phyloP scores from a whole-genome alignment of 1,140 invertebrate species.

The Contarinia nasturtii region DNA sequence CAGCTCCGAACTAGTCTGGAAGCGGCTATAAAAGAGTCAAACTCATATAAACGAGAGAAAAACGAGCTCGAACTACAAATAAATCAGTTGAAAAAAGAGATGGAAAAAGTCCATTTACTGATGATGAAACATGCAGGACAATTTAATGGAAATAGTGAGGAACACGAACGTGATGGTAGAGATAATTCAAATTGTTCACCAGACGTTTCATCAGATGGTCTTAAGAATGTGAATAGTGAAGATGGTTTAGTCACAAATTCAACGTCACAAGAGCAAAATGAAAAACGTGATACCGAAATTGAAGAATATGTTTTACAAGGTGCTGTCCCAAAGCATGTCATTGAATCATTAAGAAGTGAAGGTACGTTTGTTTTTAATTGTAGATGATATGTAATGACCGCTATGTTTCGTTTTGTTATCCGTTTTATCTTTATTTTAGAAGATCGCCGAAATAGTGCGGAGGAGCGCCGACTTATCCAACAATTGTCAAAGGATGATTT shows the following conservation, averaged over 20 bases:
- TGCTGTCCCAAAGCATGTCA: constrained; percentile 26
- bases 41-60: constrained; percentile 54
- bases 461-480: constrained; percentile 22
- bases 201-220: constrained; percentile 22
- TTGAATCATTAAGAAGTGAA: neutral
- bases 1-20: constrained; percentile 63
- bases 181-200: constrained; percentile 16
- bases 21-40: constrained; percentile 53
- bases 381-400: no score
- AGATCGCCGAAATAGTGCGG: constrained; percentile 11
- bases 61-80: constrained; percentile 62
- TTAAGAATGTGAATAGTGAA: constrained; percentile 24
- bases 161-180: constrained; percentile 17
- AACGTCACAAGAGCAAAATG: constrained; percentile 8
- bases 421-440: constrained; percentile 6
- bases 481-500: constrained; percentile 25
- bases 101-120: constrained; percentile 49
- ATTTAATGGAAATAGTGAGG: constrained; percentile 27
- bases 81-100: constrained; percentile 61
- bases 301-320: constrained; percentile 43
- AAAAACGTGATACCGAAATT: constrained; percentile 29
- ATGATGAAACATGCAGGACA: constrained; percentile 47
- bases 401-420: neutral
- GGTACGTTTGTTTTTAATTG: neutral
- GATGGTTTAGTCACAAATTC: constrained; percentile 22